These are phyloP conservation scores for Catocala nupta DNA, from an alignment of 2,888 invertebrate species.

Conservation along the genomic window DNA sequence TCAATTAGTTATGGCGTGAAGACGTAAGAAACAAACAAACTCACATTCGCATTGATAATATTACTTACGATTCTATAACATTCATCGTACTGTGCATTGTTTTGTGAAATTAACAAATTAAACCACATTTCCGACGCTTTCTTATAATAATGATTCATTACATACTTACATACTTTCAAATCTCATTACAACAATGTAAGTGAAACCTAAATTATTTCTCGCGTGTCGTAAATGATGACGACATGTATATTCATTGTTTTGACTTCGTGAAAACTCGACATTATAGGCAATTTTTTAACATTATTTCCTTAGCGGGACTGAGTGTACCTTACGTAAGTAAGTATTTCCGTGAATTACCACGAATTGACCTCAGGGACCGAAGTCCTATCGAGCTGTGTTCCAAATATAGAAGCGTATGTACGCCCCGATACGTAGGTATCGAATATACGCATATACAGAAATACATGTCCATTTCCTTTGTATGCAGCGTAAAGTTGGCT, in stretches of 20 bases:
- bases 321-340: constrained; percentile 4
- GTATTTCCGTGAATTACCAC: constrained; percentile 53
- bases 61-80: too few species aligned
- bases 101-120: too few species aligned
- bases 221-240: constrained; percentile 44
- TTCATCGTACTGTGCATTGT: too few species aligned
- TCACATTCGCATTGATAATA: too few species aligned
- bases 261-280: constrained; percentile 17
- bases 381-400: constrained; percentile 40
- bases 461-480: constrained; percentile 12
- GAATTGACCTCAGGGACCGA: constrained; percentile 56
- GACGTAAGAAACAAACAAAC: too few species aligned
- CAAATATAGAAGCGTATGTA: constrained; percentile 56
- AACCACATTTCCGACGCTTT: too few species aligned
- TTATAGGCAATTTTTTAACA: constrained; percentile 34
- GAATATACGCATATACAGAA: constrained; percentile 17
- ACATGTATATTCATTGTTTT: constrained; percentile 35
- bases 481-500: neutral
- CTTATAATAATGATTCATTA: neutral
- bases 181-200: constrained; percentile 26
- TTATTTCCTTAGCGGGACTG: neutral
- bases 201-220: constrained; percentile 29
- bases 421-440: constrained; percentile 62
- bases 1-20: too few species aligned
- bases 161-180: constrained; percentile 10